Evolutionary conservation across 2,113 vertebrate genomes (phyloP).

Genomic region (Uria lomvia): DNA sequence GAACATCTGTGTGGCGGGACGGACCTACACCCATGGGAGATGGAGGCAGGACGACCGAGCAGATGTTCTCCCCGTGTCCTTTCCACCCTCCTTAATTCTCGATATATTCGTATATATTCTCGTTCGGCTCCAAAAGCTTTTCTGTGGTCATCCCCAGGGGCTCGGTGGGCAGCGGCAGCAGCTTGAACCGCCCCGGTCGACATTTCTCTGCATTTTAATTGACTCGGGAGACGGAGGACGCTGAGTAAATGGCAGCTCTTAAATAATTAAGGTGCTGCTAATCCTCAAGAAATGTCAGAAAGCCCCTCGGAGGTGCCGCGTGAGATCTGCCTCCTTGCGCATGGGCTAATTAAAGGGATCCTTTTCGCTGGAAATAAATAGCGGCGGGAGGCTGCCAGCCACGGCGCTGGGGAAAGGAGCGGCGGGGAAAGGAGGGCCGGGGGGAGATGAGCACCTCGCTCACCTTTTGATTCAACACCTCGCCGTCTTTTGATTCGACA

Average conservation of each 20-base stretch:
- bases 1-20: not conserved
- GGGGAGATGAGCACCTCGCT: not conserved
- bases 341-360: not conserved
- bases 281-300: constrained; percentile 25
- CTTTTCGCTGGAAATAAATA: not conserved
- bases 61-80: not conserved
- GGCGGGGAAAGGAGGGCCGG: not conserved
- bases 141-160: fast-evolving
- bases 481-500: fast-evolving
- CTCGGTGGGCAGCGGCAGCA: not conserved
- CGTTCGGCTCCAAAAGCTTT: not conserved
- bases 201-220: not conserved
- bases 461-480: fast-evolving
- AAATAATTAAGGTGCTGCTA: constrained; percentile 32
- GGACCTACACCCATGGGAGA: too few species aligned
- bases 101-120: fast-evolving
- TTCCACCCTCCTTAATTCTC: not conserved
- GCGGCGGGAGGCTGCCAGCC: not conserved
- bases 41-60: too few species aligned
- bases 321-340: not conserved
- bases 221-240: not conserved
- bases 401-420: not conserved
- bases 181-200: not conserved
- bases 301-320: not conserved
- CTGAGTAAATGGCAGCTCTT: not conserved